A percentile compares a stretch with the other conserved stretches of the same genome.
Conservation (phyloP, 2,113 vertebrate genomes). For the Syrmaticus mikado region DNA sequence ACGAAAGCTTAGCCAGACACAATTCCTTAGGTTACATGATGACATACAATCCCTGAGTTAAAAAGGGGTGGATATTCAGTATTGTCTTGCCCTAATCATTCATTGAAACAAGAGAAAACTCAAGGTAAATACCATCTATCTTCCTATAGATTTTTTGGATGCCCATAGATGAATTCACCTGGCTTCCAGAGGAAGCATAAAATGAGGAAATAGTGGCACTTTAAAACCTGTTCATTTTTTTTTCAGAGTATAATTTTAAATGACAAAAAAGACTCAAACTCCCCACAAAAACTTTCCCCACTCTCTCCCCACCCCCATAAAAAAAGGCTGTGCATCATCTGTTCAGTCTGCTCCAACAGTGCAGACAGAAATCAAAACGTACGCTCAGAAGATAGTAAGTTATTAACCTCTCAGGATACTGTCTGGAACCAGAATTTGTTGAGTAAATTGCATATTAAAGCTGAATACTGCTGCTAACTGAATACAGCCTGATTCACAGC, state of each 20-base stretch:
- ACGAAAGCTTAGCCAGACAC: background rate
- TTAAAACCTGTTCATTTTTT: background rate
- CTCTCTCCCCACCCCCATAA: background rate
- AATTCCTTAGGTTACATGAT: background rate
- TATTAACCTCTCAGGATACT: constrained; percentile 30
- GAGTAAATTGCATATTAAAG: constrained; percentile 6
- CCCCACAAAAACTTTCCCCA: background rate
- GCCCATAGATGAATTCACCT: background rate
- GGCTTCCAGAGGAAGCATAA: background rate
- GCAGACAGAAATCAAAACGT: constrained; percentile 13
- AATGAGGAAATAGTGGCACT: background rate
- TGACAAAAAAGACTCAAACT: background rate
- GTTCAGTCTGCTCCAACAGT: background rate
- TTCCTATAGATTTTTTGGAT: background rate
- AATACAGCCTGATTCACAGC: background rate
- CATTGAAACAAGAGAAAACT: background rate
- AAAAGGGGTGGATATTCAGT: background rate
- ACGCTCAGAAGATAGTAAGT: background rate
- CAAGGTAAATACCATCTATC: background rate
- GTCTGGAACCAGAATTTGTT: constrained; percentile 16
- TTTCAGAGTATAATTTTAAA: background rate
- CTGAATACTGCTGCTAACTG: background rate
- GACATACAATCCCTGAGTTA: background rate
- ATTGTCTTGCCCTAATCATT: background rate
- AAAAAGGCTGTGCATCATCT: background rate